Evolutionary conservation across 1,140 invertebrate genomes (phyloP).

Genomic region (Pseudomyrmex sp.): DNA sequence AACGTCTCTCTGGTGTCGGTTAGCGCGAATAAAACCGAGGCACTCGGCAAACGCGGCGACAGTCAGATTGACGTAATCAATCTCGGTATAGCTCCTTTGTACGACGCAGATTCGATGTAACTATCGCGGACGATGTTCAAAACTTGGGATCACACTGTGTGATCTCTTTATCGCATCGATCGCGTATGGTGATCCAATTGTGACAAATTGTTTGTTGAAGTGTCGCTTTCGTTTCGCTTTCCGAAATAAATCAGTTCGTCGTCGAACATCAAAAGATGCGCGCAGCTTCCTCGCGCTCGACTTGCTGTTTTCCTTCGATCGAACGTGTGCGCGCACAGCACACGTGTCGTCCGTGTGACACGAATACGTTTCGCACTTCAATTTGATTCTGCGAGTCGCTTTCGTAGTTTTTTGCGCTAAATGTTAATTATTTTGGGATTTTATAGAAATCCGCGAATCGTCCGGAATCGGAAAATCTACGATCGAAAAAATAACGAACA

Average conservation of each 20-base stretch:
- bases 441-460: conserved; percentile 41
- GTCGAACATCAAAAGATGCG: conserved; percentile 70
- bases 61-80: conserved; percentile 45
- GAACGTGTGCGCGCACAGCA: conserved; percentile 10
- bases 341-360: conserved; percentile 59
- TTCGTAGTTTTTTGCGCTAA: neutral
- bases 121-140: neutral
- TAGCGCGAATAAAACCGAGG: conserved; percentile 50
- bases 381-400: neutral
- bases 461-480: conserved; percentile 18
- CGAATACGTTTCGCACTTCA: conserved; percentile 38
- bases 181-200: neutral
- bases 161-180: neutral
- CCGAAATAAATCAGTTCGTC: conserved; percentile 56
- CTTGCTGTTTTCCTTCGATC: conserved; percentile 31
- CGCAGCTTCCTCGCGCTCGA: conserved; percentile 23
- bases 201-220: neutral
- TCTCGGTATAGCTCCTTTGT: conserved; percentile 54
- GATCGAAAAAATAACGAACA: conserved; percentile 35
- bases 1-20: conserved; percentile 66
- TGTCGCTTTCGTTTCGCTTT: neutral
- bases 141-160: neutral
- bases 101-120: neutral
- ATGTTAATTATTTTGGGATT: conserved; percentile 42
- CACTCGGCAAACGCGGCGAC: conserved; percentile 40